These are phyloP conservation scores for Passer domesticus DNA, from an alignment of 2,113 vertebrate species.

Conservation along the genomic window DNA sequence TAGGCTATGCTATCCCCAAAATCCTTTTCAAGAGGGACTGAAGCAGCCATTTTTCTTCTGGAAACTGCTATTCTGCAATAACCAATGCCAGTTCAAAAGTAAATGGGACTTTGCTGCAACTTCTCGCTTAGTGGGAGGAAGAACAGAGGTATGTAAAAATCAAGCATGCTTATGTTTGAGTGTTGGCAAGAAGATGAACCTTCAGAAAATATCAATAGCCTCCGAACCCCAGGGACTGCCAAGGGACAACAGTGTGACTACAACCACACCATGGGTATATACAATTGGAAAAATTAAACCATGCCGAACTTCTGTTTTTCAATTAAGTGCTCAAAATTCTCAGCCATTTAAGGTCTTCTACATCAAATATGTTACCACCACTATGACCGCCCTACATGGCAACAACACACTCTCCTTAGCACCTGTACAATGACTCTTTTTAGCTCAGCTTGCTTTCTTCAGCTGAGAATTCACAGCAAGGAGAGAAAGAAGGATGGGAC, in stretches of 20 bases:
- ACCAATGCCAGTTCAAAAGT: not conserved
- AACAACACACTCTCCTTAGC: not conserved
- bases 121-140: not conserved
- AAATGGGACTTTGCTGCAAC: not conserved
- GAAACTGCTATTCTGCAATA: not conserved
- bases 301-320: not conserved
- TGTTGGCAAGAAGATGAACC: not conserved
- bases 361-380: not conserved
- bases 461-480: not conserved
- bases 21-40: not conserved
- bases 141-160: not conserved
- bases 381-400: not conserved
- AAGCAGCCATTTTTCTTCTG: not conserved
- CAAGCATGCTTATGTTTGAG: not conserved
- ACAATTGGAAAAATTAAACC: not conserved
- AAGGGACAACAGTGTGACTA: not conserved
- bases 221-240: not conserved
- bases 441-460: not conserved
- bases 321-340: not conserved
- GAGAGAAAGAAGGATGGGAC: not conserved
- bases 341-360: not conserved
- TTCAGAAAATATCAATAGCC: not conserved
- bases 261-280: not conserved
- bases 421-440: not conserved
- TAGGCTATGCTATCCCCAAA: not conserved